Evolutionary conservation across 2,888 invertebrate genomes (phyloP).

Genomic region (Melanophora roralis): DNA sequence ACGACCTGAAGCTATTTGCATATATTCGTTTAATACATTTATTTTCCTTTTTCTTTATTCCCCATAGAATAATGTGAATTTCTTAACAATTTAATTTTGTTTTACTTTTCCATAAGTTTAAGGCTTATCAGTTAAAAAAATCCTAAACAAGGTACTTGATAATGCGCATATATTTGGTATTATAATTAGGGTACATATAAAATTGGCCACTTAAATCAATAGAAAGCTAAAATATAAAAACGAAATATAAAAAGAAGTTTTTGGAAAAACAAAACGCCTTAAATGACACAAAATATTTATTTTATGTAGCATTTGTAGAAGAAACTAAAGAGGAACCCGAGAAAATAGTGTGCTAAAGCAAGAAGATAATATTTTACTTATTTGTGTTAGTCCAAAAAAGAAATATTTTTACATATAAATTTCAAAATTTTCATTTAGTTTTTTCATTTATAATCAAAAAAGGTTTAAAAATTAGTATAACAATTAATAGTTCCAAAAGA

Average conservation of each 20-base stretch:
- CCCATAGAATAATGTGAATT: too few species aligned
- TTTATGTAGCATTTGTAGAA: constrained; percentile 2
- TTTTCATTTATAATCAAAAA: too few species aligned
- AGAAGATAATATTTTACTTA: neutral
- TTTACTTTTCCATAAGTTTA: neutral
- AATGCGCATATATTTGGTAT: constrained; percentile 33
- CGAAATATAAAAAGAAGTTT: neutral
- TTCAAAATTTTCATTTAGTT: too few species aligned
- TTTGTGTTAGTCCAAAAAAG: too few species aligned
- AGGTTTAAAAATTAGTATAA: too few species aligned
- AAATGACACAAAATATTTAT: neutral
- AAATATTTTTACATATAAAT: too few species aligned
- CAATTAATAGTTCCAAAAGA: too few species aligned
- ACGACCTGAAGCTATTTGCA: too few species aligned
- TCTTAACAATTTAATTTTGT: neutral
- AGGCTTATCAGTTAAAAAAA: neutral
- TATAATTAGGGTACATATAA: constrained; percentile 18
- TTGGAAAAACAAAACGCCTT: neutral
- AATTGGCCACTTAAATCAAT: too few species aligned
- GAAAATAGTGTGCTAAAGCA: neutral
- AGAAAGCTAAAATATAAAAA: neutral
- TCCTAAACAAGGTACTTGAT: neutral
- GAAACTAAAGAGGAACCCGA: neutral
- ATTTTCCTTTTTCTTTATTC: neutral
- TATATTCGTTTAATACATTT: neutral